These are phyloP conservation scores for Lipotes vexillifer DNA, from an alignment of 2,113 vertebrate species.

Conservation along the genomic window DNA sequence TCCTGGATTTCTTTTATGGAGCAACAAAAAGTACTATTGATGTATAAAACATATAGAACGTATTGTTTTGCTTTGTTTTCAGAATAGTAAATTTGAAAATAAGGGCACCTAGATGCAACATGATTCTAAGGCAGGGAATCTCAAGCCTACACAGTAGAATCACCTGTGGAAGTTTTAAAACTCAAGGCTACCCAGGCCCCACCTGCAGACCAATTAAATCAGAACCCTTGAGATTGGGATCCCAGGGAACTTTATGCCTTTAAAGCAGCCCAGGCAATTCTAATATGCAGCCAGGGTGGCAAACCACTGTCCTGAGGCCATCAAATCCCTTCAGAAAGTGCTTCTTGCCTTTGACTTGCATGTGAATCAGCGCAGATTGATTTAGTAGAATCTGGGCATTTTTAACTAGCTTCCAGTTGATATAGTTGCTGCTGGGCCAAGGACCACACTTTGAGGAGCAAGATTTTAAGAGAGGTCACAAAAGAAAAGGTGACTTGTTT, in stretches of 20 bases:
- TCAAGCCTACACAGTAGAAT: background rate
- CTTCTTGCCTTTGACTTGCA: background rate
- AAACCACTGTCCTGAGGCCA: background rate
- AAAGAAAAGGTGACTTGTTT: background rate
- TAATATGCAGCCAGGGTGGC: background rate
- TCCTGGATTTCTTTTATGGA: background rate
- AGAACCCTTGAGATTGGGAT: background rate
- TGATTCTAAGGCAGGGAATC: background rate
- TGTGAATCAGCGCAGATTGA: background rate
- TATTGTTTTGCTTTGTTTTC: background rate
- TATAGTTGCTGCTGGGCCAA: background rate
- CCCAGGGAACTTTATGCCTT: background rate
- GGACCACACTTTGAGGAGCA: background rate
- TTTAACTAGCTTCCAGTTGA: background rate
- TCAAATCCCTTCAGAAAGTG: background rate
- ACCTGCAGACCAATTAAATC: background rate
- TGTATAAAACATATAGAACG: background rate
- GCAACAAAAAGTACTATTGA: background rate
- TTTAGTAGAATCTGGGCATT: background rate
- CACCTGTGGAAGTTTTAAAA: background rate
- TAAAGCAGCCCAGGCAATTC: background rate
- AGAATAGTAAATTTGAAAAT: background rate
- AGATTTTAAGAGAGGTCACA: background rate
- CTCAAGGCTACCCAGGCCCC: background rate
- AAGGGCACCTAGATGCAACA: background rate